phyloP scores from a whole-genome alignment of 2,888 invertebrate genomes.

The Philereme vetulata region DNA sequence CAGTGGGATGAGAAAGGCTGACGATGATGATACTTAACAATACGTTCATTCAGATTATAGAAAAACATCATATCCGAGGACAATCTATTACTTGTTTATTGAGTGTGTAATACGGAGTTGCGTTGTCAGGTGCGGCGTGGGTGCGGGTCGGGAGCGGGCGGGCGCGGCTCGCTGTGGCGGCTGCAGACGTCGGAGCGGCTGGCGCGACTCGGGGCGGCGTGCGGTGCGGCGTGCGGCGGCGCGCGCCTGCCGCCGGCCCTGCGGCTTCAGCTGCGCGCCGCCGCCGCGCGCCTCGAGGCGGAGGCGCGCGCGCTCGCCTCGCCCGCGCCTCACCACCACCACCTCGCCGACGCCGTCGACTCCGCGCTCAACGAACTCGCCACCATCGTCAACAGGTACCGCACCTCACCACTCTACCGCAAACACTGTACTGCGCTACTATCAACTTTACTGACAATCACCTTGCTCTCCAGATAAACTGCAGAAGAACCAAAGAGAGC shows the following conservation, averaged over 20 bases:
- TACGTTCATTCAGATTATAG: too few species aligned
- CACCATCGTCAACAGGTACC: constrained; percentile 88
- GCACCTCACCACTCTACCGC: background rate
- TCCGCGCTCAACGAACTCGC: constrained; percentile 84
- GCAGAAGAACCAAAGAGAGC: constrained; percentile 13
- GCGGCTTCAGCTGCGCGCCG: constrained; percentile 76
- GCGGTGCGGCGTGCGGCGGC: constrained; percentile 88
- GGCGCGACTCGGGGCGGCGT: constrained; percentile 91
- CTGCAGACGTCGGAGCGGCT: constrained; percentile 79
- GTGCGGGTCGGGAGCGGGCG: constrained; percentile 43
- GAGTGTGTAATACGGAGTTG: constrained; percentile 58
- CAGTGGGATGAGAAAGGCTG: too few species aligned
- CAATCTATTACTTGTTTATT: background rate
- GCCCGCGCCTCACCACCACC: constrained; percentile 75
- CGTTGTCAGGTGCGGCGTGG: constrained; percentile 38
- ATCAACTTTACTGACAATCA: background rate
- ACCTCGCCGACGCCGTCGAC: constrained; percentile 88
- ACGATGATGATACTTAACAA: too few species aligned
- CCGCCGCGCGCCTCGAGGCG: constrained; percentile 59
- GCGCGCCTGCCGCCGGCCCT: constrained; percentile 89
- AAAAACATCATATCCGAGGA: too few species aligned
- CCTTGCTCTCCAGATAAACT: constrained; percentile 11
- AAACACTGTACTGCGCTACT: background rate
- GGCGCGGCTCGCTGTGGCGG: constrained; percentile 74
- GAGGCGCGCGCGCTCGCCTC: constrained; percentile 69